Base-by-base conservation (phyloP, 2,888 invertebrate species). In the Odiellus spinosus region DNA sequence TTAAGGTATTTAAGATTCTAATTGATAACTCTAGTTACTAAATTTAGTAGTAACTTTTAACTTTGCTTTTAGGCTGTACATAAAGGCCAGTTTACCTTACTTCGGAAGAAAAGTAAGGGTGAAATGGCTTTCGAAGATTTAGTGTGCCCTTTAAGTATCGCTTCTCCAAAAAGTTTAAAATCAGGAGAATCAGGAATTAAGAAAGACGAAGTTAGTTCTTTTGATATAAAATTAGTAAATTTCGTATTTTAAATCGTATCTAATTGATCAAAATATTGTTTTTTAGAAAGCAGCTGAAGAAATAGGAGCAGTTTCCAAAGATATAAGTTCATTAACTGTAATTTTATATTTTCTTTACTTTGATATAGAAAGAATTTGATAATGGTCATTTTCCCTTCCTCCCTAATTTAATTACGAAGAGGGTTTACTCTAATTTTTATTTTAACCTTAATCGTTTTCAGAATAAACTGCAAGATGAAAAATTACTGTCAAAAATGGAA, bases 51-150 rank as follows among this genome's bases (percentile, higher is more conserved):
- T 12, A 20, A n/a, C 41, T 2, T 18, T 1, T 42, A 10, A n/a
- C 12, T 15, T 33, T n/a, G 20, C n/a, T 49, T 52, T 33, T 63
- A 80, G 84, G 76, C 80, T 62, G 77, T 81, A 63, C 86, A 84
- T 70, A 84, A 82, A 65, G 80, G 82, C 42, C 86, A 86, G 66
- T 87, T 87, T 66, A 82, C 85, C 1, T 64, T 87, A 60, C 86
- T 85, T 63, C 70, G 79, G 41, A 82, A 83, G 68, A 59, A 63
- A 46, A 50, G 46, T 18, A 64, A 62, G 51, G 79, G 78, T 54
- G 88, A 87, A 61, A 69, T 78, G 35, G 87, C 87, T 59, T 77
- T 80, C 59, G 82, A 81, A 19, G 85, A 87, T 63, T 75, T 85
- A 60, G 83, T 91, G 56, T 90, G 88, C 60, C 88, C 90, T n/a